These are phyloP conservation scores for Crocuta crocuta DNA, from an alignment of 2,113 vertebrate genomes.

Conservation along the genomic window DNA sequence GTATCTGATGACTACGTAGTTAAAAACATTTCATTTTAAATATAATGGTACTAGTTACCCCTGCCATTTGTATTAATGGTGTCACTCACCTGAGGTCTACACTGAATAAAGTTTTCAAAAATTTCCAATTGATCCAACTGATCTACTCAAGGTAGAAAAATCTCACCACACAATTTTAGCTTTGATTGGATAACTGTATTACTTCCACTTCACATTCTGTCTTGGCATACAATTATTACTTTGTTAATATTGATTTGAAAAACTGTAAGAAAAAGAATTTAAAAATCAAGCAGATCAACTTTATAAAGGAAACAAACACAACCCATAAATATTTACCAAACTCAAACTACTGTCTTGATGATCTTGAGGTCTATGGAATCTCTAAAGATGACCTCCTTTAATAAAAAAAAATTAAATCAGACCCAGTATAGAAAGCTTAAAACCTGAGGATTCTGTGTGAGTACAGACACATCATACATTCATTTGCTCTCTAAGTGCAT, in stretches of 20 bases:
- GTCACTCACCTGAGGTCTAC: background rate
- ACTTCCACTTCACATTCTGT: background rate
- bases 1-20: constrained; percentile 72
- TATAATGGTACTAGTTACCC: constrained; percentile 23
- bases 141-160: background rate
- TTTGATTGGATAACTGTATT: background rate
- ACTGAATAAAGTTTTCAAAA: background rate
- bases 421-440: constrained; percentile 1
- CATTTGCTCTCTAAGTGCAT: constrained; percentile 38
- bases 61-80: constrained; percentile 28
- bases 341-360: constrained; percentile 43
- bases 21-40: constrained; percentile 69
- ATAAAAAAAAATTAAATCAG: background rate
- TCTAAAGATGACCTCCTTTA: background rate
- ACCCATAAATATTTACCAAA: constrained; percentile 63
- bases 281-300: constrained; percentile 63
- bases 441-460: background rate
- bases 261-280: constrained; percentile 42
- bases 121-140: background rate
- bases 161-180: background rate
- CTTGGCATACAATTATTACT: background rate
- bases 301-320: constrained; percentile 51
- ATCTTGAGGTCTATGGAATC: constrained; percentile 57
- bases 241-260: constrained; percentile 1
- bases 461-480: constrained; percentile 58